phyloP scores from a whole-genome alignment of 2,797 vertebrate genomes.

The Pogonophryne albipinna region DNA sequence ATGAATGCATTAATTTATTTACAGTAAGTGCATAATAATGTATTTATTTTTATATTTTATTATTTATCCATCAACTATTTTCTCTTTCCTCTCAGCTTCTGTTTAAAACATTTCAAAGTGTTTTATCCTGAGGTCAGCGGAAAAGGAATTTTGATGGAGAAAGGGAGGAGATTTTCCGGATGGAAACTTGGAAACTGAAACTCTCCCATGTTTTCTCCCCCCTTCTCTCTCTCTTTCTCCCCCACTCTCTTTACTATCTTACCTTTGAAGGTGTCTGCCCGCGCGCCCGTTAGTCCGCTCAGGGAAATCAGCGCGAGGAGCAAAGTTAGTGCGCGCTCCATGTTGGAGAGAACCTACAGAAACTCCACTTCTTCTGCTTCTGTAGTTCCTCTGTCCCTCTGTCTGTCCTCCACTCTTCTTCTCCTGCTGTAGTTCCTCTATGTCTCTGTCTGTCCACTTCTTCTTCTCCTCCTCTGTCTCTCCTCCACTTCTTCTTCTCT shows the following conservation, averaged over 20 bases:
- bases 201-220: slow-evolving; percentile 34
- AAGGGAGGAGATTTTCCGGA: slow-evolving; percentile 62
- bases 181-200: slow-evolving; percentile 72
- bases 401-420: not conserved
- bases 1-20: no score
- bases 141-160: no score
- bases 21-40: no score
- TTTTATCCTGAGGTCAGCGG: no score
- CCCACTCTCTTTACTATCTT: slow-evolving; percentile 5
- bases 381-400: not conserved
- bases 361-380: slow-evolving; percentile 32
- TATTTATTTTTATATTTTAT: no score
- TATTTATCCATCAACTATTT: no score
- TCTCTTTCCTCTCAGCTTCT: no score
- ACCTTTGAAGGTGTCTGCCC: slow-evolving; percentile 67
- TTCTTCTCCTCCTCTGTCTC: not conserved
- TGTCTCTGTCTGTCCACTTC: no score
- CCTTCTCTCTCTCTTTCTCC: not conserved
- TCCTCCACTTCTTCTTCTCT: no score
- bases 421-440: not conserved
- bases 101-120: no score
- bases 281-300: slow-evolving; percentile 39
- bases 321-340: slow-evolving; percentile 69
- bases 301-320: slow-evolving; percentile 44
- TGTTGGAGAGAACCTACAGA: slow-evolving; percentile 41